Evolutionary conservation across 2,888 invertebrate species (phyloP).

Genomic region (Callyntrura guangdongensis): DNA sequence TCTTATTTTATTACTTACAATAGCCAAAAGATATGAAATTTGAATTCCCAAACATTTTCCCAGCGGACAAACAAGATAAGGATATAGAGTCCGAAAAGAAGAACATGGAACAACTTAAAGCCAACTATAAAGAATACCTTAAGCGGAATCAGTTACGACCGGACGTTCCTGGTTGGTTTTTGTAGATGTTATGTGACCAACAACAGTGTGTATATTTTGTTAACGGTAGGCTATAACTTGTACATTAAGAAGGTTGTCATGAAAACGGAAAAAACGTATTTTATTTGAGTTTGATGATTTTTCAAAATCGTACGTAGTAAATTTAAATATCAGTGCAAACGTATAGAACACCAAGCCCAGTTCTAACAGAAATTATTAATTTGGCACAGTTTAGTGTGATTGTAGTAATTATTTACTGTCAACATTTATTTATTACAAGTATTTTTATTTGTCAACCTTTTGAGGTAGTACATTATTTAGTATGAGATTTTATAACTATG

Average conservation of each 20-base stretch:
- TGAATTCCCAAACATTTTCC: conserved; percentile 66
- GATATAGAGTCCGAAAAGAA: conserved; percentile 66
- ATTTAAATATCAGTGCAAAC: no score
- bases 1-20: neutral
- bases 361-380: no score
- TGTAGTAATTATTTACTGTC: no score
- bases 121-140: conserved; percentile 52
- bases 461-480: no score
- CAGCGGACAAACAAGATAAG: conserved; percentile 59
- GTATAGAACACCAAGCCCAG: no score
- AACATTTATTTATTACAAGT: no score
- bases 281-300: neutral
- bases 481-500: no score
- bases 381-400: no score
- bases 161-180: conserved; percentile 73
- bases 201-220: neutral
- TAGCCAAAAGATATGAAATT: conserved; percentile 67
- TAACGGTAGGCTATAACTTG: neutral
- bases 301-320: neutral
- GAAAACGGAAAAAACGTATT: no score
- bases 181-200: conserved; percentile 15
- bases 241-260: no score
- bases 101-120: conserved; percentile 52
- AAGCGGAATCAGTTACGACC: conserved; percentile 61
- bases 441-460: no score